Conservation (phyloP, 1,140 invertebrate species). For the Procambarus clarkii region DNA sequence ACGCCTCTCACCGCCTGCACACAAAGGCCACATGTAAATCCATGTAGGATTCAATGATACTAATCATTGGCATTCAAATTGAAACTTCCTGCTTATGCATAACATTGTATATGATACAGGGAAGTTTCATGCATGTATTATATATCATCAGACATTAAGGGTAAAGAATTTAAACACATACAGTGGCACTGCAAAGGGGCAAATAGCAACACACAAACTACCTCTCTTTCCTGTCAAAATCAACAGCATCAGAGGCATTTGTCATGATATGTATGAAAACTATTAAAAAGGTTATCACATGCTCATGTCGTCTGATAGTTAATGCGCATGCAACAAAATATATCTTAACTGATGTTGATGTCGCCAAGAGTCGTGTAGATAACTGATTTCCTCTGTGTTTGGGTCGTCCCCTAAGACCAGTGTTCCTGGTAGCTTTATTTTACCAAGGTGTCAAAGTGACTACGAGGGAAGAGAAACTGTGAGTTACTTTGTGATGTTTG, state of each 20-base stretch:
- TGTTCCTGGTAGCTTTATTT: slow-evolving; percentile 10
- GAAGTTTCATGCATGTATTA: neutral
- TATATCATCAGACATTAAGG: neutral
- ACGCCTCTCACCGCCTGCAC: neutral
- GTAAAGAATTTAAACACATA: neutral
- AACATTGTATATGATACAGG: neutral
- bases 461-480: neutral
- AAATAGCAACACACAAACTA: neutral
- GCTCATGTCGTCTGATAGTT: neutral
- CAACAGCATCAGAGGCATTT: neutral
- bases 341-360: slow-evolving; percentile 4
- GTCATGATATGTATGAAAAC: neutral
- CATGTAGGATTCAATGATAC: neutral
- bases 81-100: neutral
- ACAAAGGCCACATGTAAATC: neutral
- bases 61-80: neutral
- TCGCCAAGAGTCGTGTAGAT: neutral
- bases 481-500: neutral
- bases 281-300: neutral
- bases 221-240: neutral
- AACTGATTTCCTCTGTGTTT: neutral
- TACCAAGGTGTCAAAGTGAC: slow-evolving; percentile 9
- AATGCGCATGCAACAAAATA: neutral
- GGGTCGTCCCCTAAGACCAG: neutral
- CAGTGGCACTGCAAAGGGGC: neutral